Evolutionary conservation across 2,113 vertebrate species (phyloP).

Genomic region (Australoheros scitulus): DNA sequence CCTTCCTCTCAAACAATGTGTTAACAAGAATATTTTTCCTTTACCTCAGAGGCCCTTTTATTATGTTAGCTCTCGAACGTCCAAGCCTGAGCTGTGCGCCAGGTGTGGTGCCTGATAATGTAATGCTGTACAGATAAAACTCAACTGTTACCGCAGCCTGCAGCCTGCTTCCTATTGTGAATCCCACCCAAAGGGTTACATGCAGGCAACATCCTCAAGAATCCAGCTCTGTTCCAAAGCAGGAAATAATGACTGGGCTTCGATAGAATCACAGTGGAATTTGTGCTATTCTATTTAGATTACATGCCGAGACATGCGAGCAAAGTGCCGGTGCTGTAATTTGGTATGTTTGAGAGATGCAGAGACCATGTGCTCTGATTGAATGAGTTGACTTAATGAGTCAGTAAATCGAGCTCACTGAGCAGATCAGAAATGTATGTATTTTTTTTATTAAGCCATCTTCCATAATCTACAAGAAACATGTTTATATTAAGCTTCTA

Average conservation of each 20-base stretch:
- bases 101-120: constrained; percentile 62
- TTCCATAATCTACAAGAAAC: background rate
- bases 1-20: background rate
- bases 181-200: constrained; percentile 65
- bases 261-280: constrained; percentile 57
- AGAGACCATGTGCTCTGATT: constrained; percentile 8
- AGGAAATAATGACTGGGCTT: constrained; percentile 72
- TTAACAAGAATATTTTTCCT: constrained; percentile 51
- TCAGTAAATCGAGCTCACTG: constrained; percentile 17
- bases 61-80: constrained; percentile 25
- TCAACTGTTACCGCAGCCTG: constrained; percentile 28
- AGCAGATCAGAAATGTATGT: background rate
- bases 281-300: constrained; percentile 62
- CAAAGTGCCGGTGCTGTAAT: constrained; percentile 36
- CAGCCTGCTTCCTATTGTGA: constrained; percentile 56
- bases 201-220: constrained; percentile 71
- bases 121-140: constrained; percentile 50
- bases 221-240: constrained; percentile 67
- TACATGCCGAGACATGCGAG: constrained; percentile 58
- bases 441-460: background rate
- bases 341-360: constrained; percentile 20
- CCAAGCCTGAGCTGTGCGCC: constrained; percentile 38
- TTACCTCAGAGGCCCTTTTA: constrained; percentile 47
- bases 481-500: rapidly evolving
- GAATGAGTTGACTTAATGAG: background rate